Percentiles rank a stretch among this genome's conserved stretches.
Evolutionary conservation across 1,140 invertebrate species (phyloP).

Genomic region (Drosophila varians): DNA sequence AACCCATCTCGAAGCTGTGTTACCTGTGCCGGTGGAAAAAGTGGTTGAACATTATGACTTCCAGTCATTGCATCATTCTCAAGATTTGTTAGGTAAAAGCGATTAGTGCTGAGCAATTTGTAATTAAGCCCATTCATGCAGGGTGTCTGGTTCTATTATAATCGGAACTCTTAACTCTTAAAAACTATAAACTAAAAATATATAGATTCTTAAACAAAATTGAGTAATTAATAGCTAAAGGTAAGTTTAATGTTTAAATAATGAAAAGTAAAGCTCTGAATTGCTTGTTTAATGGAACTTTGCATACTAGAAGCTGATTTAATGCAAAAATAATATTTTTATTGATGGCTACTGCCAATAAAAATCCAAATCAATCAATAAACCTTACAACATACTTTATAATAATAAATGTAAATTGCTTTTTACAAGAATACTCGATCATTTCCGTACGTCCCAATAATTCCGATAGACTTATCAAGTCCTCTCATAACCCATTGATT

Average conservation of each 20-base stretch:
- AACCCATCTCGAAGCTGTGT: constrained; percentile 85
- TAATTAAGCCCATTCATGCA: constrained; percentile 25
- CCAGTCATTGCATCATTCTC: constrained; percentile 11
- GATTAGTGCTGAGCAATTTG: background rate
- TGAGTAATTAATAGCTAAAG: too few species aligned
- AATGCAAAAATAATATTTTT: too few species aligned
- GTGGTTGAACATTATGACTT: background rate
- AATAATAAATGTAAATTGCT: background rate
- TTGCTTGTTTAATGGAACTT: too few species aligned
- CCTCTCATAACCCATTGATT: constrained; percentile 5
- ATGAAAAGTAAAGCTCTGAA: too few species aligned
- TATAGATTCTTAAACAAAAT: background rate
- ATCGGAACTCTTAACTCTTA: background rate
- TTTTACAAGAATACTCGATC: background rate
- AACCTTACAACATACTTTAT: background rate
- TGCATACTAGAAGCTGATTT: too few species aligned
- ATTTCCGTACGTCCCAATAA: constrained; percentile 6
- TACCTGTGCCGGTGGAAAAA: background rate
- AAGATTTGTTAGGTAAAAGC: constrained; percentile 13
- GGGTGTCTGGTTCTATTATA: background rate
- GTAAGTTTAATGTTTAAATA: too few species aligned
- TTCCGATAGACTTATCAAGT: constrained; percentile 18
- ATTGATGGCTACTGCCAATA: background rate
- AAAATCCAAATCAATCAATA: background rate
- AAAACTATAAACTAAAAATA: background rate